A percentile compares a stretch with the other conserved stretches of the same genome.
Evolutionary conservation across 2,113 vertebrate genomes (phyloP).

Genomic region (Narcine bancroftii): DNA sequence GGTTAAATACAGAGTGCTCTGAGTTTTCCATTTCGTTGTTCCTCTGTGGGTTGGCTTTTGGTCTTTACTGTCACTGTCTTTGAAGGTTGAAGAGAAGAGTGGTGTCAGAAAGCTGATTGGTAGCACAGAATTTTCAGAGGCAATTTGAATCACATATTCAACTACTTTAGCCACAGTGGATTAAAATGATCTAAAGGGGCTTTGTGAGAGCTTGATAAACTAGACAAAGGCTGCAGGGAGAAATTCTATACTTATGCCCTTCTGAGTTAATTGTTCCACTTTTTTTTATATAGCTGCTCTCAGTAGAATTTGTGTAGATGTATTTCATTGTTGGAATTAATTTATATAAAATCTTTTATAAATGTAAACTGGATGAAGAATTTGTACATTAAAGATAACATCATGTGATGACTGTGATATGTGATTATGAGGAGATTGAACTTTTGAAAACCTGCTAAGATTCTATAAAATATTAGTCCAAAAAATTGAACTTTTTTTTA

Average conservation of each 20-base stretch:
- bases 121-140: slow-evolving; percentile 81
- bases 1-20: slow-evolving; percentile 66
- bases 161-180: slow-evolving; percentile 91
- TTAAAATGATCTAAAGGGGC: slow-evolving; percentile 87
- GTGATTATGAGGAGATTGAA: slow-evolving; percentile 70
- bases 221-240: slow-evolving; percentile 70
- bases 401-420: slow-evolving; percentile 66
- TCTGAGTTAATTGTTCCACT: slow-evolving; percentile 83
- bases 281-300: slow-evolving; percentile 55
- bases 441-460: slow-evolving; percentile 65
- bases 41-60: slow-evolving; percentile 86
- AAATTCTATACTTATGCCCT: slow-evolving; percentile 85
- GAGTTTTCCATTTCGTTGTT: slow-evolving; percentile 72
- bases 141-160: slow-evolving; percentile 91
- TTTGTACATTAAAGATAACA: slow-evolving; percentile 68
- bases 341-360: slow-evolving; percentile 70
- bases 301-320: slow-evolving; percentile 56
- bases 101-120: slow-evolving; percentile 86
- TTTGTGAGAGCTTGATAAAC: slow-evolving; percentile 87
- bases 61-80: slow-evolving; percentile 85
- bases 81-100: slow-evolving; percentile 84
- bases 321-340: slow-evolving; percentile 68
- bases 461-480: slow-evolving; percentile 58
- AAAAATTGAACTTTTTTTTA: slow-evolving; percentile 44
- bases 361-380: slow-evolving; percentile 67